Conservation (phyloP, 2,888 invertebrate species). For the Coenonympha arcania region DNA sequence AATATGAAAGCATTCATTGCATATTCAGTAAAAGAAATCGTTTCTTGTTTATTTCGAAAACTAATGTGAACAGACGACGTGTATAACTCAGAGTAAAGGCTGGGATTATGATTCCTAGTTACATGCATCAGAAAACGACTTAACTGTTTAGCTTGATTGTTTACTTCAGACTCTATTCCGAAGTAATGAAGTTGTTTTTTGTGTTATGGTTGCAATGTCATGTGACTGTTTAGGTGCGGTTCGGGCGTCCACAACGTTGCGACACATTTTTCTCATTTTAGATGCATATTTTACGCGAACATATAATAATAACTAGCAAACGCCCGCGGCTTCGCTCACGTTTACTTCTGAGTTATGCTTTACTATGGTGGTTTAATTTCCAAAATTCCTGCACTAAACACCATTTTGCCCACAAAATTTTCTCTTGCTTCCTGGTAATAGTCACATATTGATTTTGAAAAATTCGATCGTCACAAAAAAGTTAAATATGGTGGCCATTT, state of each 20-base stretch:
- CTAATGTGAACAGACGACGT: constrained; percentile 63
- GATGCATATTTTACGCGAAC: constrained; percentile 70
- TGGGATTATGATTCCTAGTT: constrained; percentile 61
- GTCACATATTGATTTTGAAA: too few species aligned
- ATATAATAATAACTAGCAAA: too few species aligned
- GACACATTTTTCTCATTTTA: constrained; percentile 71
- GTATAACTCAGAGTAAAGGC: constrained; percentile 55
- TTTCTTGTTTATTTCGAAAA: constrained; percentile 59
- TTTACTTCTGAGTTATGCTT: too few species aligned
- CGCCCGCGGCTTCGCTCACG: too few species aligned
- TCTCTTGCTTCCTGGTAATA: too few species aligned
- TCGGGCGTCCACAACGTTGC: constrained; percentile 46
- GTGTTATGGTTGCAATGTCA: constrained; percentile 14
- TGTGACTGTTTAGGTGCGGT: constrained; percentile 25
- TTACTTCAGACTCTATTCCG: constrained; percentile 30
- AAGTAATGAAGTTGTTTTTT: constrained; percentile 29
- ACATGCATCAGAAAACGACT: constrained; percentile 27
- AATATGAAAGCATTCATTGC: neutral
- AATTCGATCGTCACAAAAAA: too few species aligned
- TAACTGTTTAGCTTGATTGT: constrained; percentile 20
- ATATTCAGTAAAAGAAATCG: constrained; percentile 17
- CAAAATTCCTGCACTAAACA: too few species aligned
- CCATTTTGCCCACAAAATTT: too few species aligned
- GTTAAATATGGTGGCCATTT: too few species aligned
- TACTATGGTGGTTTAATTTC: too few species aligned